Evolutionary conservation across 2,797 vertebrate genomes (phyloP), one percentile per base, ranked within the genome.

Genomic region (Loris lydekkerianus): DNA sequence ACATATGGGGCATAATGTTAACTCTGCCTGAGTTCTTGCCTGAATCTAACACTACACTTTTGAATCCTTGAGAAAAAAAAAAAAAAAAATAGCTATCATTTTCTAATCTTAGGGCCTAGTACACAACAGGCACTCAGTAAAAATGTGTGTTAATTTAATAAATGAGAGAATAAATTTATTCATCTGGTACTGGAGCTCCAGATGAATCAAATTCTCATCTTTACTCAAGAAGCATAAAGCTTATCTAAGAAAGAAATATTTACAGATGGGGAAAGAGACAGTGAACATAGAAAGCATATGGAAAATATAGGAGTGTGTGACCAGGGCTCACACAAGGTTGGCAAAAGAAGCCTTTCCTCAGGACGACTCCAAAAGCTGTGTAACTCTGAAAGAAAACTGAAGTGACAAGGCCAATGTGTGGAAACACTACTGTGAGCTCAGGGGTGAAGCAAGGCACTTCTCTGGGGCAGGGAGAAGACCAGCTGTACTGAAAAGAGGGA

Each of bases 131-230:
- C 13, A 92, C 49, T 89, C 85, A 91, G 21, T 78, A 75, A 95
- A 80, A 89, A 70, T 69, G 9, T 23, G 15, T 78, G 40, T 73
- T 87, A 84, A 89, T 49, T 85, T 93, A 95, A 89, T 89, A 27
- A 95, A 91, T 81, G 69, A 88, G 91, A 81, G 73, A 91, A 78
- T 91, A 37, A 25, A 86, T 43, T 7, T 73, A 73, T 46, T 65
- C 69, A 25, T 18, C 65, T 91, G 20, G 60, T 56, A 67, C n/a
- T 67, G 4, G 56, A 89, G 43, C 46, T 93, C 72, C 40, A 76
- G 60, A 70, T 80, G 46, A 93, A 86, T 90, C n/a, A 53, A 27
- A 76, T 27, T 61, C 58, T 82, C 37, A 77, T 60, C 10, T 69
- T 34, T 72, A 37, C n/a, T 83, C 69, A n/a, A 91, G n/a, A 60